phyloP scores from a whole-genome alignment of 1,140 invertebrate genomes.

The Helicoverpa armigera region DNA sequence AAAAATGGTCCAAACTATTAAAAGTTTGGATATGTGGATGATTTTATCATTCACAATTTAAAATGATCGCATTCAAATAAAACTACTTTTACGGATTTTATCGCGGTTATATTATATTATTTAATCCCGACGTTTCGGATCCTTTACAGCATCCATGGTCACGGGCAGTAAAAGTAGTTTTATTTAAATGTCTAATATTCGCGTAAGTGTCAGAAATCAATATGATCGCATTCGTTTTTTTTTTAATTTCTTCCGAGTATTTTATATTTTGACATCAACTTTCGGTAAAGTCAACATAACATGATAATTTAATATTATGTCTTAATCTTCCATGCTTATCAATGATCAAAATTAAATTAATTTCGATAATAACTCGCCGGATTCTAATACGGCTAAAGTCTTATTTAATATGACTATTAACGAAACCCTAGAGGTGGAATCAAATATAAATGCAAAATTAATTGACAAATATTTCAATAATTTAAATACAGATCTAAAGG shows the following conservation, averaged over 20 bases:
- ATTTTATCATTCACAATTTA: neutral
- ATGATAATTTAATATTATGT: too few species aligned
- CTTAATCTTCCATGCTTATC: too few species aligned
- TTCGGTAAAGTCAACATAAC: too few species aligned
- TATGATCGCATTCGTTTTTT: neutral
- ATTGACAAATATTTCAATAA: constrained; percentile 30
- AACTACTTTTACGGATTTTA: too few species aligned
- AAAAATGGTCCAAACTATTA: neutral
- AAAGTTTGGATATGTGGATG: neutral
- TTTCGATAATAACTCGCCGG: neutral
- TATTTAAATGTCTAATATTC: too few species aligned
- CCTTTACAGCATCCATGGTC: too few species aligned
- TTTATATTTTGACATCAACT: neutral
- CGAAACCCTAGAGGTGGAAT: neutral
- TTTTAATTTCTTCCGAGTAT: neutral
- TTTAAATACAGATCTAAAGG: constrained; percentile 12
- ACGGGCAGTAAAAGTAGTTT: too few species aligned
- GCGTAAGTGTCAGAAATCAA: too few species aligned
- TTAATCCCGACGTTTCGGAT: too few species aligned
- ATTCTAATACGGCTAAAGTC: neutral
- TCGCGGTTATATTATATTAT: too few species aligned
- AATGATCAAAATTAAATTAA: too few species aligned
- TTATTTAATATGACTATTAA: constrained; percentile 10
- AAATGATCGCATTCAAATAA: too few species aligned
- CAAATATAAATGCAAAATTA: constrained; percentile 1